Conservation (phyloP, 2,888 invertebrate genomes). For the Tetropium fuscum region DNA sequence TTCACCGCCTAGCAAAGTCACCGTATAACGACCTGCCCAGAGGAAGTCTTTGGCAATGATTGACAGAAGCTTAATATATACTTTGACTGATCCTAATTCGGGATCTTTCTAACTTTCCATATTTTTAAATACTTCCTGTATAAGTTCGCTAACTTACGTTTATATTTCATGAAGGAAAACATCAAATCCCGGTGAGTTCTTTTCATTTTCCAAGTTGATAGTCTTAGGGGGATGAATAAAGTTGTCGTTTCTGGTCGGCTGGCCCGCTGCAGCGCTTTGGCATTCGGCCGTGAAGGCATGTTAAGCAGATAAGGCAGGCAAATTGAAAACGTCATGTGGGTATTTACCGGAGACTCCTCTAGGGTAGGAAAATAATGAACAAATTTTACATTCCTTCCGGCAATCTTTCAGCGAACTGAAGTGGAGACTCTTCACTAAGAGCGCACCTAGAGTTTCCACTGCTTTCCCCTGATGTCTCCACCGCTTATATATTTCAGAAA, state of each 20-base stretch:
- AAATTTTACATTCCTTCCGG: constrained; percentile 29
- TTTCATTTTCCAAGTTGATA: constrained; percentile 21
- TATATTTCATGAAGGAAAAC: constrained; percentile 17
- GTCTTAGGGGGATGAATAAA: constrained; percentile 25
- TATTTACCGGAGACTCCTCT: constrained; percentile 32
- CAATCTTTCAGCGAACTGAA: neutral
- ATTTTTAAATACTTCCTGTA: no score
- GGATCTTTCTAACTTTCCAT: no score
- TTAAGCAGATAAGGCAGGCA: constrained; percentile 40
- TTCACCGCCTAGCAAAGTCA: no score
- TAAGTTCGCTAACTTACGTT: no score
- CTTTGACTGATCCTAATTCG: no score
- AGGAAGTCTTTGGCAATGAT: no score
- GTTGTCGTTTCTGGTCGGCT: constrained; percentile 26
- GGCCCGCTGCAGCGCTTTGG: constrained; percentile 10
- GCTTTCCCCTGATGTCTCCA: constrained; percentile 1
- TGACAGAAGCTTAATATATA: no score
- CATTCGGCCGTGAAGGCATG: constrained; percentile 26
- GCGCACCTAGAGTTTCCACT: constrained; percentile 14
- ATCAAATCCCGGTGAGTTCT: constrained; percentile 9
- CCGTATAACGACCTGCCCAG: no score
- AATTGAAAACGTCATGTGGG: constrained; percentile 44
- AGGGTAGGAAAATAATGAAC: constrained; percentile 39
- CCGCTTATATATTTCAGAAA: constrained; percentile 15
- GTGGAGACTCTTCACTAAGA: constrained; percentile 4